Evolutionary conservation across 2,113 vertebrate genomes (phyloP), one percentile per base, ranked within the genome.

Genomic region (Paratilapia polleni): DNA sequence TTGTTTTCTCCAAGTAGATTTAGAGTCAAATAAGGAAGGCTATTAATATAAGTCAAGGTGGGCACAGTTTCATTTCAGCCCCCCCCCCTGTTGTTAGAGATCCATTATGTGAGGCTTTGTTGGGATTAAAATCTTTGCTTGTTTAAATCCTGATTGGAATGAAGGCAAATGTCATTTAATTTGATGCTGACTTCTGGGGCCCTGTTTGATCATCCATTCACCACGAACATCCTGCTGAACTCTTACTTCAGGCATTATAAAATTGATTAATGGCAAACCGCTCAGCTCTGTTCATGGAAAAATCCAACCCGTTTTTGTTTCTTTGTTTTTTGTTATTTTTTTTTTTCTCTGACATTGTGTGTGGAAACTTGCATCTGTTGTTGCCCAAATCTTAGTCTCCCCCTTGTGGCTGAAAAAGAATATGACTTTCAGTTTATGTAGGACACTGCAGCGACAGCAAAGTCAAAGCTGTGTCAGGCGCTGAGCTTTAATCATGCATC

Each of bases 401-500:
- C 90, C 87, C 92, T 75, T 64, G 93, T 95, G 93, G 93, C 63
- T 11, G 13, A 24, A 36, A 10, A 7, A 3, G 20, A 34, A 31
- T 31, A 87, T 0, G 8, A 74, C 86, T 22, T 4, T 13, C 15
- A 6, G 17, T 64, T 85, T 77, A 89, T 90, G 74, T 92, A 87
- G 93, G 89, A 91, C 91, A 94, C 88, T 93, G 91, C 89, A 90
- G 91, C 81, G 78, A 88, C 70, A 89, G 85, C 62, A 89, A 89
- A 89, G 91, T 88, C 88, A 88, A 80, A 78, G 77, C 76, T 41
- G 74, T 83, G 76, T 90, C 88, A 78, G 78, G 77, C n/a, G 41
- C 49, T 76, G 61, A 31, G 57, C 75, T 83, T 57, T 88, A 87
- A 86, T 84, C 80, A 83, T 57, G 61, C 76, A 74, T 85, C 66